Evolutionary conservation across 1,140 invertebrate genomes (phyloP).

Genomic region (Ephestia elutella): DNA sequence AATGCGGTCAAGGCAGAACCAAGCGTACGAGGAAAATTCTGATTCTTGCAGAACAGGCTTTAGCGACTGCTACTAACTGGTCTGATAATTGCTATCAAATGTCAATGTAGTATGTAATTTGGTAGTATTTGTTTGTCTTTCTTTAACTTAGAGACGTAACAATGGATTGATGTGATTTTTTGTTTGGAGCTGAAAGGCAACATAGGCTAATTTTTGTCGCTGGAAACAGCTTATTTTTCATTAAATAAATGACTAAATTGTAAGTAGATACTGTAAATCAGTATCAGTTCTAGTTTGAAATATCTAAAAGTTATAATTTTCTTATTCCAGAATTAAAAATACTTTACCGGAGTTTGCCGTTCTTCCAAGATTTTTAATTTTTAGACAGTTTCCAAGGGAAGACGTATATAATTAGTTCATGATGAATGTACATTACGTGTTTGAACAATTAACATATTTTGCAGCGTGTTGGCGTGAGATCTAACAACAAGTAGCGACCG

Average conservation of each 20-base stretch:
- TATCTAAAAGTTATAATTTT: no score
- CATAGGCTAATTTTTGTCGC: no score
- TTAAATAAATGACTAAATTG: no score
- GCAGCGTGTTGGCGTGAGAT: constrained; percentile 22
- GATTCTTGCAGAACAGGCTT: background rate
- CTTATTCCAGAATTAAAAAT: no score
- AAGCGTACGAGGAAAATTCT: background rate
- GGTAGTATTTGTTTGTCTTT: background rate
- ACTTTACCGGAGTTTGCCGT: no score
- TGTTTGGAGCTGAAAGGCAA: no score
- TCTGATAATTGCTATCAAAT: background rate
- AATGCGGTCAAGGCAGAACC: background rate
- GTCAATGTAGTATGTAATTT: no score
- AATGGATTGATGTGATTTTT: no score
- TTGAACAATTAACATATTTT: constrained; percentile 22
- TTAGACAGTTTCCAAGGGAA: background rate
- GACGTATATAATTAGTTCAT: background rate
- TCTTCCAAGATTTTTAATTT: background rate
- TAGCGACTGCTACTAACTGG: background rate
- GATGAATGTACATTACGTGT: constrained; percentile 5
- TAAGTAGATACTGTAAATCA: no score
- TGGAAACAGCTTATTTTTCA: no score
- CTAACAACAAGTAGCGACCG: constrained; percentile 21
- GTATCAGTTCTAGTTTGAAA: no score
- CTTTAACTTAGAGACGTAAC: no score